Conservation (phyloP, 2,888 invertebrate genomes). For the Dryobotodes eremita region DNA sequence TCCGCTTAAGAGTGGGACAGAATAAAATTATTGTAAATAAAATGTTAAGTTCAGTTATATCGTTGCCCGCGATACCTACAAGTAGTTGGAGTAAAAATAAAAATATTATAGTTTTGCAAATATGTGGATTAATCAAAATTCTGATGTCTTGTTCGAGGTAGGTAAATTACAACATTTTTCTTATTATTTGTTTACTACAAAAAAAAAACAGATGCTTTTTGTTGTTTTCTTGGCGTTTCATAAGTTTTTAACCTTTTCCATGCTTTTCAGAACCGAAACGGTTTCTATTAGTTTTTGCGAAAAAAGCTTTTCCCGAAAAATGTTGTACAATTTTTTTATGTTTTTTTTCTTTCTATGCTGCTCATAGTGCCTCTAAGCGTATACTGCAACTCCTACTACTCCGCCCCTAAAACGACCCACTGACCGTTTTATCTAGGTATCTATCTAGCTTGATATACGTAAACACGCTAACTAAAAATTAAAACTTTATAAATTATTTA, state of each 20-base stretch:
- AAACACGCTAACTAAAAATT: neutral
- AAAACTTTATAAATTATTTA: neutral
- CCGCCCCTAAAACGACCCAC: too few relatives aligned
- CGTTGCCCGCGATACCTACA: conserved; percentile 51
- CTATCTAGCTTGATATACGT: too few relatives aligned
- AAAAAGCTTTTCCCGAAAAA: too few relatives aligned
- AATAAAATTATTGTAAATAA: conserved; percentile 63
- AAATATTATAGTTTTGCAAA: conserved; percentile 42
- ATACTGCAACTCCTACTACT: too few relatives aligned
- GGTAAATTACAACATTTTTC: neutral
- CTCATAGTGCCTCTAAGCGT: too few relatives aligned
- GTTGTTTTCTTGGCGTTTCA: neutral
- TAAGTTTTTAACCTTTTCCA: too few relatives aligned
- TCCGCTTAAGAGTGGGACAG: conserved; percentile 58
- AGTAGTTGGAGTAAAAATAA: conserved; percentile 39
- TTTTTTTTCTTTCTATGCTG: too few relatives aligned
- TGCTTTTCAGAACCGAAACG: too few relatives aligned
- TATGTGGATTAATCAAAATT: conserved; percentile 73
- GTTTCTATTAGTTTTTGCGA: too few relatives aligned
- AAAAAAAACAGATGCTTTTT: neutral
- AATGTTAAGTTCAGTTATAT: conserved; percentile 60
- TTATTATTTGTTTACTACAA: neutral
- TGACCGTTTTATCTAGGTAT: too few relatives aligned
- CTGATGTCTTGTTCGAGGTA: conserved; percentile 77
- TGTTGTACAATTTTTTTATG: too few relatives aligned